Conservation (phyloP, 2,888 invertebrate genomes). For the Synanthedon vespiformis region DNA sequence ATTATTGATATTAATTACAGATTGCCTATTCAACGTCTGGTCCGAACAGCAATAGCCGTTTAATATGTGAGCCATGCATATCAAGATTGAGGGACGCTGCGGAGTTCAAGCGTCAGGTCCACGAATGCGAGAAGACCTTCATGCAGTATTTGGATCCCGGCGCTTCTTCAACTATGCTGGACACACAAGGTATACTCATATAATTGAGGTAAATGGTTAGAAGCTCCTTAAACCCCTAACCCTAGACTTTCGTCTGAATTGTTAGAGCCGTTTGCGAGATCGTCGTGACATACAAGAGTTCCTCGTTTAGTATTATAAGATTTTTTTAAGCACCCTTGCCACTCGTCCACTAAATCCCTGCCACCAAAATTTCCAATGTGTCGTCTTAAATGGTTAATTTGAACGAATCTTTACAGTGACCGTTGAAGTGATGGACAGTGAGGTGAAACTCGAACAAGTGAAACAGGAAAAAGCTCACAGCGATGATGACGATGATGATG, state of each 20-base stretch:
- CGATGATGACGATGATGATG: constrained; percentile 24
- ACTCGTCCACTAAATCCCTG: no score
- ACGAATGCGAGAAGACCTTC: constrained; percentile 55
- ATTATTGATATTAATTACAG: constrained; percentile 16
- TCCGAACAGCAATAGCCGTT: constrained; percentile 52
- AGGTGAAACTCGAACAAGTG: constrained; percentile 45
- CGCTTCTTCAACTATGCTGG: constrained; percentile 6
- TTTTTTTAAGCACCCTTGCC: no score
- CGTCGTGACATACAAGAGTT: no score
- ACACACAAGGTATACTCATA: constrained; percentile 4
- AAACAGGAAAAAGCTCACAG: constrained; percentile 35
- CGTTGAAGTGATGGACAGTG: constrained; percentile 16
- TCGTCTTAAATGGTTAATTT: constrained; percentile 33
- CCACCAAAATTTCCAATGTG: no score
- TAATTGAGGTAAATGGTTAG: constrained; percentile 15
- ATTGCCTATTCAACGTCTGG: constrained; percentile 50
- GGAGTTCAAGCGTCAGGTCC: constrained; percentile 53
- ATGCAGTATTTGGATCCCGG: constrained; percentile 46
- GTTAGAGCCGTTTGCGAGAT: no score
- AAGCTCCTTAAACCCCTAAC: no score
- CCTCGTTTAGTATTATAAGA: no score
- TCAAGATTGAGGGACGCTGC: constrained; percentile 51
- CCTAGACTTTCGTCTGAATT: no score
- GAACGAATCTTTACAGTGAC: constrained; percentile 20
- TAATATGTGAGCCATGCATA: constrained; percentile 60